phyloP scores from a whole-genome alignment of 2,797 vertebrate genomes.

The Gallinago stenura region DNA sequence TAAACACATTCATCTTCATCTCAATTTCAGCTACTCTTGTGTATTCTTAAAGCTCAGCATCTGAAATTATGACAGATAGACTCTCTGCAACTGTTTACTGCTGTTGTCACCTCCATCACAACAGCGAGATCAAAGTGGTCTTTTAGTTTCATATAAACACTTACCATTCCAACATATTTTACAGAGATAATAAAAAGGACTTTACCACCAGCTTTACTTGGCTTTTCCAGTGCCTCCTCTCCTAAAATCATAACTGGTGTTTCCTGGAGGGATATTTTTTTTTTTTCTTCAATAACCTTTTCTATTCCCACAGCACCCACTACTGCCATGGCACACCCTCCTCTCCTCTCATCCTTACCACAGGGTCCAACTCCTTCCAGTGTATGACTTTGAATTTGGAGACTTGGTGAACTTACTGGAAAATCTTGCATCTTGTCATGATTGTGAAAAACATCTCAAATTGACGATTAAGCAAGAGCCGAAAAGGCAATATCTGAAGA shows the following conservation, averaged over 20 bases:
- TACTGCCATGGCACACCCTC: not conserved
- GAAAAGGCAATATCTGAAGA: not conserved
- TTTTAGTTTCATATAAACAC: not conserved
- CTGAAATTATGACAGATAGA: slow-evolving; percentile 18
- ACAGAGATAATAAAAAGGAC: not conserved
- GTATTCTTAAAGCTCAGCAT: not conserved
- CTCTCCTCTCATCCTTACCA: not conserved
- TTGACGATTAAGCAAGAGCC: not conserved
- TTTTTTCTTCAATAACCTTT: not conserved
- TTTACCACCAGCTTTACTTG: not conserved
- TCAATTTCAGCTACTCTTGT: not conserved
- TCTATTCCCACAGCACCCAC: not conserved
- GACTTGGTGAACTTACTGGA: not conserved
- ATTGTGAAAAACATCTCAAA: not conserved
- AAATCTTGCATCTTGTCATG: not conserved
- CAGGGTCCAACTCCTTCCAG: not conserved
- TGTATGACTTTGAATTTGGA: not conserved
- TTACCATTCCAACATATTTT: not conserved
- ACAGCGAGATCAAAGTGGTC: not conserved
- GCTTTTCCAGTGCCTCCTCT: not conserved
- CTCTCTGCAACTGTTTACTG: not conserved
- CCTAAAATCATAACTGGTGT: not conserved
- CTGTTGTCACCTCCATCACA: not conserved
- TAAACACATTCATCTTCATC: not conserved
- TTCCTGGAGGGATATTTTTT: not conserved